Percentiles rank a stretch among this genome's conserved stretches.
phyloP scores from a whole-genome alignment of 2,888 invertebrate species.

The Drepanosiphum platanoidis region DNA sequence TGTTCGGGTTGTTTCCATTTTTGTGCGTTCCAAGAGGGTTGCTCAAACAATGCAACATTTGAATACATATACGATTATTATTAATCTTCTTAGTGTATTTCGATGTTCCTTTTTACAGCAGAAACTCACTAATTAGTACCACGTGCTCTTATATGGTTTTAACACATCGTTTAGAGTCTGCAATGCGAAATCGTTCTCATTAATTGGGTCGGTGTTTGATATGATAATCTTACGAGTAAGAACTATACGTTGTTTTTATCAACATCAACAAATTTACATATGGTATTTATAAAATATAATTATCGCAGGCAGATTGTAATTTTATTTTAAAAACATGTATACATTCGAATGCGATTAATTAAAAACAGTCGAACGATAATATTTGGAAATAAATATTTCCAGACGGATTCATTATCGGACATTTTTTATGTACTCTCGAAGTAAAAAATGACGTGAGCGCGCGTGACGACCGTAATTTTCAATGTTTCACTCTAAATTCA shows the following conservation, averaged over 20 bases:
- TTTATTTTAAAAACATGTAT: too few relatives aligned
- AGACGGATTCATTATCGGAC: too few relatives aligned
- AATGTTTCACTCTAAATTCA: too few relatives aligned
- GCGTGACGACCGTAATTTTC: too few relatives aligned
- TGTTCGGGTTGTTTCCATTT: not conserved
- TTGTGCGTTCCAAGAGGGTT: not conserved
- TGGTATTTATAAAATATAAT: too few relatives aligned
- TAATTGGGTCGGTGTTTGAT: not conserved
- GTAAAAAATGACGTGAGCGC: too few relatives aligned
- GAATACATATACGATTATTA: slow-evolving; percentile 6
- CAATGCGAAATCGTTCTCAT: not conserved
- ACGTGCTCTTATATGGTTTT: not conserved
- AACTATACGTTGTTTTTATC: not conserved
- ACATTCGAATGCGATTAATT: too few relatives aligned
- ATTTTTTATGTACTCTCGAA: too few relatives aligned
- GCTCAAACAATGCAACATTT: not conserved
- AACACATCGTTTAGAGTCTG: not conserved
- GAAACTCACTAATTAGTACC: not conserved
- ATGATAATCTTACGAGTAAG: not conserved
- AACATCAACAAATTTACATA: too few relatives aligned
- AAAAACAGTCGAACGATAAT: too few relatives aligned
- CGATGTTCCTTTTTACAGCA: slow-evolving; percentile 2
- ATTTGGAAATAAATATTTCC: too few relatives aligned
- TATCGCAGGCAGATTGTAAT: too few relatives aligned
- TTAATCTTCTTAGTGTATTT: slow-evolving; percentile 29